Evolutionary conservation across 2,797 vertebrate genomes (phyloP).

Genomic region (Hafferia zeledoni): DNA sequence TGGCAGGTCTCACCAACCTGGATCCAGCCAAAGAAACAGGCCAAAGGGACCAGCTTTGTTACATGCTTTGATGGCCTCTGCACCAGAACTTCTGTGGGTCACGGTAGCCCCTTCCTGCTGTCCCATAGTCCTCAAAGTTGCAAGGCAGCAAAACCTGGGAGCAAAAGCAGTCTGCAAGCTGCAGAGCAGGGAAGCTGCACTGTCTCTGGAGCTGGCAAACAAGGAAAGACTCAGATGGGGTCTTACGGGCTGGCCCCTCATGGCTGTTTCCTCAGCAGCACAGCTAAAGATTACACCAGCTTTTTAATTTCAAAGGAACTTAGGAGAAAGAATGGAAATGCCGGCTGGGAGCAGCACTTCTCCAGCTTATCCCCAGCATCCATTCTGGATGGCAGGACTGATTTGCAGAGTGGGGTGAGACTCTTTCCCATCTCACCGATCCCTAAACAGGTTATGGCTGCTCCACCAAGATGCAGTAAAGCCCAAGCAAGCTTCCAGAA

Average conservation of each 20-base stretch:
- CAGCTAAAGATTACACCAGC: not conserved
- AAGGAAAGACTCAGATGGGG: accelerated
- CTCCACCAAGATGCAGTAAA: not conserved
- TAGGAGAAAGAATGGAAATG: not conserved
- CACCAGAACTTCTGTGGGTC: not conserved
- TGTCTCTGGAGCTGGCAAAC: not conserved
- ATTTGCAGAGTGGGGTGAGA: not conserved
- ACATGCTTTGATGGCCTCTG: not conserved
- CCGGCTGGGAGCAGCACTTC: not conserved
- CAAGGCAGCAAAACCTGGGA: not conserved
- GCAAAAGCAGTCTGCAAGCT: not conserved
- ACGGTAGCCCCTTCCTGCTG: not conserved
- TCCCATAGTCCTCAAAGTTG: accelerated
- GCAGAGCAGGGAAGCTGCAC: accelerated
- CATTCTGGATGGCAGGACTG: not conserved
- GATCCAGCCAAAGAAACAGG: not conserved
- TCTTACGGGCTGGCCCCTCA: not conserved
- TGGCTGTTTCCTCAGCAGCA: not conserved
- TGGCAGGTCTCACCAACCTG: not conserved
- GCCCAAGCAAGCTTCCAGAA: not conserved
- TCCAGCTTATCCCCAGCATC: not conserved
- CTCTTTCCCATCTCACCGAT: not conserved
- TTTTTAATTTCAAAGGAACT: not conserved
- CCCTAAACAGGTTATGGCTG: not conserved
- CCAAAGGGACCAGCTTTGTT: not conserved